phyloP scores from a whole-genome alignment of 2,113 vertebrate species.

The Odocoileus hemionus region DNA sequence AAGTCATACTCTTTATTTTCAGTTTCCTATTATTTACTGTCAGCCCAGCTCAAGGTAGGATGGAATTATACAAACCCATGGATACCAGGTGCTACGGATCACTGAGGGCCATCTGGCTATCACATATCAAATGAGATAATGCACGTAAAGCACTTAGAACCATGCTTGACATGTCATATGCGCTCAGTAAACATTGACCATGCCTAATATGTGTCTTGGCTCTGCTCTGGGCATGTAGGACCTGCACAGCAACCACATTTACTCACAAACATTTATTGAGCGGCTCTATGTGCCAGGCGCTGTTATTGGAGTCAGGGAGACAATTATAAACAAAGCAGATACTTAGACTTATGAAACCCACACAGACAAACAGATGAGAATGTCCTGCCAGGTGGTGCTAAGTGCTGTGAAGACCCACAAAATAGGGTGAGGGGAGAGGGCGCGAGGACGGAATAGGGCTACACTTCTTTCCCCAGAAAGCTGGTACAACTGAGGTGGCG shows the following conservation, averaged over 20 bases:
- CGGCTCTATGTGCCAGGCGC: not conserved
- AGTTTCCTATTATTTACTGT: not conserved
- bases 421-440: not conserved
- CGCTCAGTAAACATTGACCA: not conserved
- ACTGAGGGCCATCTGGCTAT: not conserved
- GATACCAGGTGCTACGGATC: not conserved
- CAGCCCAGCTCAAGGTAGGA: not conserved
- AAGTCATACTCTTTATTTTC: not conserved
- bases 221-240: not conserved
- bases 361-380: not conserved
- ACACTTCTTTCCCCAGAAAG: not conserved
- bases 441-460: not conserved
- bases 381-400: not conserved
- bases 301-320: not conserved
- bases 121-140: not conserved
- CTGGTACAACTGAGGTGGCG: not conserved
- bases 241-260: not conserved
- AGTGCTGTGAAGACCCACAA: not conserved
- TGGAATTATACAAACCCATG: not conserved
- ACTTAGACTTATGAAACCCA: not conserved
- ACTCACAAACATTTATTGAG: not conserved
- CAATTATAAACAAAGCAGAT: not conserved
- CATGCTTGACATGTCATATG: not conserved
- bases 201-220: not conserved
- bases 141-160: not conserved